Evolutionary conservation across 2,113 vertebrate species (phyloP), one percentile per base, ranked within the genome.

Genomic region (Herpailurus yagouaroundi): DNA sequence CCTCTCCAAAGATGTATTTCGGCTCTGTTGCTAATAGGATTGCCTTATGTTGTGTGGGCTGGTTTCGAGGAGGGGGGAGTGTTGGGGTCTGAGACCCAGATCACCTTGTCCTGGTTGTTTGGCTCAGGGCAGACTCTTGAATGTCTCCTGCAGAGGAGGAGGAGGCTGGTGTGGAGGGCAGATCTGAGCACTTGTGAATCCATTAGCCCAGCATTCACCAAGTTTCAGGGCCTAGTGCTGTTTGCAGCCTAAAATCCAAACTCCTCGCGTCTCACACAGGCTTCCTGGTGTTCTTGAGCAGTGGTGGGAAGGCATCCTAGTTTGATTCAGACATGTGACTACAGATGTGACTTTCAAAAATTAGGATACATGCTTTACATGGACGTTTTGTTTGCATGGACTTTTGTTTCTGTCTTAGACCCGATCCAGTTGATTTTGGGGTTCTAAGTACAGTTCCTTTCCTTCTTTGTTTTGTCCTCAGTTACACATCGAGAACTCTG

Each of bases 121-220:
- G 71, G 73, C 73, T n/a, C 73, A 7, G 52, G 52, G 66, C 50
- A 12, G 13, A 19, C 31, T n/a, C 4, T 10, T 16, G 12, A 15
- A 60, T 2, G 31, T 21, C 16, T 31, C 10, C 74, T 33, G 25
- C 1, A 7, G 36, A 16, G 10, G 57, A 27, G 16, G 71, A 33
- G 50, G 50, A 21, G 57, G 57, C 7, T 25, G 45, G 60, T 0
- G 5, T 15, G 31, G 19, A 25, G n/a, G 10, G 10, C 6, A 2
- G 1, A 1, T 7, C n/a, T 19, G 50, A 21, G 11, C 3, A 0
- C 6, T 4, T 0, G n/a, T 12, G 48, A 52, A 10, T 15, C 33
- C 33, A 4, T 33, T 10, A 14, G 64, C 60, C 50, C 63, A 2
- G 74, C 14, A 4, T 15, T 48, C 41, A 18, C 74, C 27, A 8